Conservation (phyloP, 2,113 vertebrate genomes). For the Cromileptes altivelis region DNA sequence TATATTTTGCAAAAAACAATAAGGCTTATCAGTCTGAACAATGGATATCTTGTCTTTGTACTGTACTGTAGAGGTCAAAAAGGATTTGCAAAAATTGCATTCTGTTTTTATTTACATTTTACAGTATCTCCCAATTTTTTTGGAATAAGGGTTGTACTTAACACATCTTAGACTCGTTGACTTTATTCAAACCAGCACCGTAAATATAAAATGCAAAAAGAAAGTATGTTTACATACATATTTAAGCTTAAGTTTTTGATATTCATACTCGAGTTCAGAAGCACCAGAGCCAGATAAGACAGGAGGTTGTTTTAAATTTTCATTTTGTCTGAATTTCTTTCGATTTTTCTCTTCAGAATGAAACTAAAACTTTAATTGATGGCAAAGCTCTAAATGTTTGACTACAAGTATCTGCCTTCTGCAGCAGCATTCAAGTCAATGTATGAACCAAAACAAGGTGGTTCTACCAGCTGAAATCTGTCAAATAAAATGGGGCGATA, state of each 20-base stretch:
- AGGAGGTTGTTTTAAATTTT: background rate
- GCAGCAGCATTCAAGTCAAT: background rate
- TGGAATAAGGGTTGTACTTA: too few relatives aligned
- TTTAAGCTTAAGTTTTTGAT: background rate
- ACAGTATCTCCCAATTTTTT: too few relatives aligned
- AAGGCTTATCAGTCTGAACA: too few relatives aligned
- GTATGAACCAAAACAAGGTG: background rate
- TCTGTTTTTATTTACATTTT: too few relatives aligned
- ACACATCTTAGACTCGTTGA: background rate
- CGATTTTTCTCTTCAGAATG: background rate
- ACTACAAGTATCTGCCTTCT: background rate
- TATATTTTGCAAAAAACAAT: too few relatives aligned
- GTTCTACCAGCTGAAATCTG: background rate
- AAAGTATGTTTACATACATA: background rate
- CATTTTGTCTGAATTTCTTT: background rate
- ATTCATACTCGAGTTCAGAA: background rate
- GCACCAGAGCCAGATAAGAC: background rate
- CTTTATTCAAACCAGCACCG: background rate
- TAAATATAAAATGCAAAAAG: background rate
- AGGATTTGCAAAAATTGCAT: too few relatives aligned
- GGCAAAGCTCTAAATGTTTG: background rate
- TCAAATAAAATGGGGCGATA: background rate
- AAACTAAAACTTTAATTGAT: background rate
- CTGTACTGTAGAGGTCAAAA: too few relatives aligned
- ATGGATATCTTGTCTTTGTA: too few relatives aligned